These are phyloP conservation scores for Argynnis bischoffii DNA, from an alignment of 2,888 invertebrate species.

Conservation along the genomic window DNA sequence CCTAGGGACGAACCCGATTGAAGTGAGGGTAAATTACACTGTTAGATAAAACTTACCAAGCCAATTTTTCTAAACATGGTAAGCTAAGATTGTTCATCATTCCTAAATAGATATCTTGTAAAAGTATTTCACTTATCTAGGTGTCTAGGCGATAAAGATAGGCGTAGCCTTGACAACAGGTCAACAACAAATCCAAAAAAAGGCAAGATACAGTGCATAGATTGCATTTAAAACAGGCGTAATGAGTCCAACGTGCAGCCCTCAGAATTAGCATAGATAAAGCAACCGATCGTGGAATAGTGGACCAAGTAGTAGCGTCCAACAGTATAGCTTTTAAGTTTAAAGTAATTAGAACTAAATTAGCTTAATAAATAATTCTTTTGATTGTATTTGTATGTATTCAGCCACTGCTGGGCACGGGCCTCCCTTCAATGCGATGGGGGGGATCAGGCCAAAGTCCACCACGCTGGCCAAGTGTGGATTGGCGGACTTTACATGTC, in stretches of 20 bases:
- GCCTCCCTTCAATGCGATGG: too few relatives aligned
- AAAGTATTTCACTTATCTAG: slow-evolving; percentile 22
- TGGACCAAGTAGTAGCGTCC: slow-evolving; percentile 11
- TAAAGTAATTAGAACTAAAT: neutral
- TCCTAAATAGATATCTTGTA: slow-evolving; percentile 2
- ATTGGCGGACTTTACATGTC: too few relatives aligned
- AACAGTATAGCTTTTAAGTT: slow-evolving; percentile 4
- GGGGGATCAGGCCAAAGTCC: too few relatives aligned
- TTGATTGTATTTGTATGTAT: too few relatives aligned
- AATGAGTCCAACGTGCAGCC: slow-evolving; percentile 67
- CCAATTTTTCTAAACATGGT: neutral
- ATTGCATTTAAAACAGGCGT: slow-evolving; percentile 77
- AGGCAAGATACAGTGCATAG: slow-evolving; percentile 74
- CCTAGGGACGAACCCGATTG: too few relatives aligned
- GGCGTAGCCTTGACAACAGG: slow-evolving; percentile 60
- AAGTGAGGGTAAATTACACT: too few relatives aligned
- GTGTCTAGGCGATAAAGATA: slow-evolving; percentile 52
- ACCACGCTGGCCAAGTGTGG: too few relatives aligned
- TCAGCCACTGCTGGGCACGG: too few relatives aligned
- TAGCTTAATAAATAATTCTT: neutral
- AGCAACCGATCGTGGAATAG: slow-evolving; percentile 32
- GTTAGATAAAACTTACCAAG: too few relatives aligned
- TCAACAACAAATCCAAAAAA: slow-evolving; percentile 74
- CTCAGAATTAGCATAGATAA: slow-evolving; percentile 75
- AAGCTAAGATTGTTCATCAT: neutral